Evolutionary conservation across 2,797 vertebrate species (phyloP).

Genomic region (Gymnodraco acuticeps): DNA sequence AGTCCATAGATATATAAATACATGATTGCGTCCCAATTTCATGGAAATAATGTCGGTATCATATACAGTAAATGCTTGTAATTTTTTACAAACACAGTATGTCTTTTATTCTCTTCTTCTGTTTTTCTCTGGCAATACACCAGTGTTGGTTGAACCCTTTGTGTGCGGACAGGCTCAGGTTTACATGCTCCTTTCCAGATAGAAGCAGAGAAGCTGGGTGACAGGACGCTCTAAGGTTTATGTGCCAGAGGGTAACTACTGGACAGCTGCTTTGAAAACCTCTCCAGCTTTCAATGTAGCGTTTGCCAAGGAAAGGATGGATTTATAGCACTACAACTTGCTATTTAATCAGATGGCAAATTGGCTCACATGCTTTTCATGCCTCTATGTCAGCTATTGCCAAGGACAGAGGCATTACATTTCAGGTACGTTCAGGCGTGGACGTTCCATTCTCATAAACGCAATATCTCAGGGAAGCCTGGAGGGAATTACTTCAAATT

Average conservation of each 20-base stretch:
- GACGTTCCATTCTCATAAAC: too few relatives aligned
- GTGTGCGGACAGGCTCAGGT: constrained; percentile 2
- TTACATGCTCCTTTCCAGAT: constrained; percentile 4
- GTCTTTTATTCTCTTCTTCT: constrained; percentile 7
- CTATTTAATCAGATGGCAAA: constrained; percentile 2
- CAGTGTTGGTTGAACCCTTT: constrained; percentile 2
- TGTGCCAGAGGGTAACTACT: neutral
- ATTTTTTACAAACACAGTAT: neutral
- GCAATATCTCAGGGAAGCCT: too few relatives aligned
- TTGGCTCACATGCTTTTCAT: neutral
- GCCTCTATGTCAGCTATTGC: too few relatives aligned
- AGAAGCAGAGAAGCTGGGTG: constrained; percentile 18
- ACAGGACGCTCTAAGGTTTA: constrained; percentile 6
- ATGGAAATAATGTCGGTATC: neutral
- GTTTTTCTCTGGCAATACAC: constrained; percentile 6
- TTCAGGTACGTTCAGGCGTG: too few relatives aligned
- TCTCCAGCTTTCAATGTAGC: constrained; percentile 3
- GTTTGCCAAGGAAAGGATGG: neutral
- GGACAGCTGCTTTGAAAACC: neutral
- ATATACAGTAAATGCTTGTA: neutral
- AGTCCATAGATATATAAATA: neutral
- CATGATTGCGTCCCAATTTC: neutral
- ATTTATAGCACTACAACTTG: neutral
- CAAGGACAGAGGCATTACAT: too few relatives aligned
- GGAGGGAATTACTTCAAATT: too few relatives aligned